A percentile compares a stretch with the other conserved stretches of the same genome.
Conservation (phyloP, 2,113 vertebrate species). For the Columbina picui region DNA sequence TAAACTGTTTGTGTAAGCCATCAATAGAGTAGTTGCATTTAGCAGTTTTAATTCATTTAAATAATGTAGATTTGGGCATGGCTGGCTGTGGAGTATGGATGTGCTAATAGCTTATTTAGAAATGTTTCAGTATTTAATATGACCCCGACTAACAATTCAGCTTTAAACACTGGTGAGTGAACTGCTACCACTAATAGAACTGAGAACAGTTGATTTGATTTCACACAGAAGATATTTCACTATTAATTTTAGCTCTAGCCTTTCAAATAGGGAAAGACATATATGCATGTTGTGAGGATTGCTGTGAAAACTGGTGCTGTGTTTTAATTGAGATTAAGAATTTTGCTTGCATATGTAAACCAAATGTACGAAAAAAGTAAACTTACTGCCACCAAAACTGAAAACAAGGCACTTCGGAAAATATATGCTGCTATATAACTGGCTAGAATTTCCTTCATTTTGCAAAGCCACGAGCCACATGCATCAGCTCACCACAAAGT, state of each 20-base stretch:
- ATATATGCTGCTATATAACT: slow-evolving; percentile 79
- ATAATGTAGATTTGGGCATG: not conserved
- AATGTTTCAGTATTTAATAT: not conserved
- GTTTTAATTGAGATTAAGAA: slow-evolving; percentile 64
- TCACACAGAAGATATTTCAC: not conserved
- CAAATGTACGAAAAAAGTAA: slow-evolving; percentile 75
- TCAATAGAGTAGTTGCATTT: slow-evolving; percentile 16
- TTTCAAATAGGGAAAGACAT: not conserved
- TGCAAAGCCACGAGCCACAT: slow-evolving; percentile 89
- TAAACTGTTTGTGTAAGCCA: slow-evolving; percentile 27
- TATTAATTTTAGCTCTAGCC: slow-evolving; percentile 19
- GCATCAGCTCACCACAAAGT: slow-evolving; percentile 88
- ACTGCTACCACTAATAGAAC: not conserved
- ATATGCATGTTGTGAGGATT: not conserved
- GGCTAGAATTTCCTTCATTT: slow-evolving; percentile 90
- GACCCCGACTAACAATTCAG: not conserved
- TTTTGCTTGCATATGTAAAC: slow-evolving; percentile 70
- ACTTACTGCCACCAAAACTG: slow-evolving; percentile 70
- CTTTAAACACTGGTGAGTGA: not conserved
- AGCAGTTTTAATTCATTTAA: slow-evolving; percentile 1
- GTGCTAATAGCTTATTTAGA: slow-evolving; percentile 9
- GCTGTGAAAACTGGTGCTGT: slow-evolving; percentile 7
- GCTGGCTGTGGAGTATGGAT: not conserved
- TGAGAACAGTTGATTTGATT: slow-evolving; percentile 1
- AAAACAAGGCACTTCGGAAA: slow-evolving; percentile 78